These are phyloP conservation scores for Pristionchus exspectatus DNA, from an alignment of 2,888 invertebrate species.

Conservation along the genomic window DNA sequence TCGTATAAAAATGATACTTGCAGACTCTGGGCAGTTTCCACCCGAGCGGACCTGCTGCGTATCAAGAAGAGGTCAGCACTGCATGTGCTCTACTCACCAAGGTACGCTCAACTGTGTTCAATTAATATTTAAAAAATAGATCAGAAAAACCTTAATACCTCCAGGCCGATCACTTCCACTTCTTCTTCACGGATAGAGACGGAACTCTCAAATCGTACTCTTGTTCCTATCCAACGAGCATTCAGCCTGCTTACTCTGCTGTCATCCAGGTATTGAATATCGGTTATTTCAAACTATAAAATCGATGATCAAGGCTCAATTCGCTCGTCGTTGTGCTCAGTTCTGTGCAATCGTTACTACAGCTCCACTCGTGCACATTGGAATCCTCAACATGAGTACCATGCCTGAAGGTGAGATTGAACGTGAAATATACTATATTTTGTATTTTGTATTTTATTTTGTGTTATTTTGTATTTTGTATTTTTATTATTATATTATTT, in stretches of 20 bases:
- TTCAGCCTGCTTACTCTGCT: constrained; percentile 74
- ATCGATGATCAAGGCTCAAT: constrained; percentile 65
- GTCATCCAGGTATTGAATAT: constrained; percentile 63
- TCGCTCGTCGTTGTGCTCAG: constrained; percentile 74
- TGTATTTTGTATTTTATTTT: neutral
- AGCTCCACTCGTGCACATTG: constrained; percentile 71
- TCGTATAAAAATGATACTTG: neutral
- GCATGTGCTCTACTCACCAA: constrained; percentile 56
- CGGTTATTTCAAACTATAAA: neutral
- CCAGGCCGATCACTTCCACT: constrained; percentile 71
- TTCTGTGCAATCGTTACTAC: constrained; percentile 76
- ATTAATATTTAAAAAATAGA: neutral
- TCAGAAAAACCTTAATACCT: too few relatives aligned
- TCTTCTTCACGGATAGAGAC: constrained; percentile 75
- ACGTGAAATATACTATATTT: neutral
- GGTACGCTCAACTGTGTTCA: neutral
- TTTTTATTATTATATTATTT: too few relatives aligned
- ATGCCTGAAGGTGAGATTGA: constrained; percentile 70
- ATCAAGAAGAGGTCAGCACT: constrained; percentile 64
- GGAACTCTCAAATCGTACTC: constrained; percentile 69
- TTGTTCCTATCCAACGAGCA: constrained; percentile 72
- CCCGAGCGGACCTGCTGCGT: constrained; percentile 63
- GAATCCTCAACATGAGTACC: constrained; percentile 71
- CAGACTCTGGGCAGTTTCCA: constrained; percentile 70
- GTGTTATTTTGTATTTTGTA: too few relatives aligned